Percentiles rank a stretch among this genome's conserved stretches.
Conservation (phyloP, 2,113 vertebrate species). For the Hymenochirus boettgeri region DNA sequence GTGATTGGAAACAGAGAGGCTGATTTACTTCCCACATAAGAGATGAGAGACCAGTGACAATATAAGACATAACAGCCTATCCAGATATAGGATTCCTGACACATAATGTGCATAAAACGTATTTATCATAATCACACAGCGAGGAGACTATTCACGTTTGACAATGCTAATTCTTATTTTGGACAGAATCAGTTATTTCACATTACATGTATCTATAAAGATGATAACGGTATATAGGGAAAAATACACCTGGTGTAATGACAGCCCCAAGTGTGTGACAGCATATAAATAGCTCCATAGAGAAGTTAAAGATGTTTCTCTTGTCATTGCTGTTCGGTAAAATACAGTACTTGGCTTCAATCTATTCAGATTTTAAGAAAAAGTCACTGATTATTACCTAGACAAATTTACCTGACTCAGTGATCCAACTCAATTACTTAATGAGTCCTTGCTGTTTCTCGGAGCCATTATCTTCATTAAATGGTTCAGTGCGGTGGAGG, state of each 20-base stretch:
- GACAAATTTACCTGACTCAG: conserved; percentile 43
- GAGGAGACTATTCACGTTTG: neutral
- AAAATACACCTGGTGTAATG: conserved; percentile 48
- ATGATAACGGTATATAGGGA: conserved; percentile 47
- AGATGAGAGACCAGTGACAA: too few relatives aligned
- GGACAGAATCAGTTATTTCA: neutral
- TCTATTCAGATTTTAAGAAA: conserved; percentile 45
- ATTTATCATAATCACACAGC: too few relatives aligned
- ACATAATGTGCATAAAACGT: too few relatives aligned
- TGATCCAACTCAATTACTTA: conserved; percentile 35
- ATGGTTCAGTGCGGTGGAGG: conserved; percentile 3
- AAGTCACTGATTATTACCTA: conserved; percentile 47
- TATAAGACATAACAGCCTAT: too few relatives aligned
- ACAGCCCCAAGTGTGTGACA: conserved; percentile 45
- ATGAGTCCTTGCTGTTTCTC: conserved; percentile 39
- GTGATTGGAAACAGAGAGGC: too few relatives aligned
- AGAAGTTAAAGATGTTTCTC: conserved; percentile 42
- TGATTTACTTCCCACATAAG: too few relatives aligned
- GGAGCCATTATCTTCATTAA: conserved; percentile 44
- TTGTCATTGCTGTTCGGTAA: conserved; percentile 14
- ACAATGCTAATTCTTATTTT: neutral
- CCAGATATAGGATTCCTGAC: too few relatives aligned
- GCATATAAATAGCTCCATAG: conserved; percentile 46
- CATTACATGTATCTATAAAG: neutral
- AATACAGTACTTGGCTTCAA: conserved; percentile 36